phyloP scores from a whole-genome alignment of 2,888 invertebrate genomes.

The Eupithecia dodoneata region DNA sequence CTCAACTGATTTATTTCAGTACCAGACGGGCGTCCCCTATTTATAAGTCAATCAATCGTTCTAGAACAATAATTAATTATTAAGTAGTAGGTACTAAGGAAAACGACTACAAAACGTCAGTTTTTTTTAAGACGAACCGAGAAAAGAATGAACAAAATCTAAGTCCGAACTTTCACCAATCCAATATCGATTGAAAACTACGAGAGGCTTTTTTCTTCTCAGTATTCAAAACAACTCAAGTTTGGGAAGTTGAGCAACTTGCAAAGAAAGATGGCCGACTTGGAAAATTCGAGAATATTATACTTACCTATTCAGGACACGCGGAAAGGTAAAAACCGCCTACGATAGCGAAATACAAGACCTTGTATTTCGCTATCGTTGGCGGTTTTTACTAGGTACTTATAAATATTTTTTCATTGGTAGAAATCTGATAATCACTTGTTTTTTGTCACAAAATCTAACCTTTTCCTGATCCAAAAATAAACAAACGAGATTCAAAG shows the following conservation, averaged over 20 bases:
- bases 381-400: too few species aligned
- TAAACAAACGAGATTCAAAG: too few species aligned
- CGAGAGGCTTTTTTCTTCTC: constrained; percentile 18
- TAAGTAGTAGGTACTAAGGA: neutral
- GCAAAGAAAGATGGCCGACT: constrained; percentile 20
- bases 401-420: neutral
- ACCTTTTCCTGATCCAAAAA: too few species aligned
- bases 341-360: neutral
- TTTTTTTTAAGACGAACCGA: neutral
- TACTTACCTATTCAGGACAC: neutral
- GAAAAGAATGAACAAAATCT: constrained; percentile 8
- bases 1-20: too few species aligned
- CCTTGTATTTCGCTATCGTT: too few species aligned
- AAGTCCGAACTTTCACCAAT: constrained; percentile 12
- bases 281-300: neutral
- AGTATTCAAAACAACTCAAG: constrained; percentile 26
- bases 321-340: neutral
- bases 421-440: neutral
- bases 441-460: too few species aligned
- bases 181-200: constrained; percentile 23
- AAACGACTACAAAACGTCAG: neutral
- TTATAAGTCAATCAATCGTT: neutral
- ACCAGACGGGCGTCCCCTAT: too few species aligned
- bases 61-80: neutral
- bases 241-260: constrained; percentile 26